Conservation (phyloP, 2,888 invertebrate genomes). For the Drosophila multiciliata region DNA sequence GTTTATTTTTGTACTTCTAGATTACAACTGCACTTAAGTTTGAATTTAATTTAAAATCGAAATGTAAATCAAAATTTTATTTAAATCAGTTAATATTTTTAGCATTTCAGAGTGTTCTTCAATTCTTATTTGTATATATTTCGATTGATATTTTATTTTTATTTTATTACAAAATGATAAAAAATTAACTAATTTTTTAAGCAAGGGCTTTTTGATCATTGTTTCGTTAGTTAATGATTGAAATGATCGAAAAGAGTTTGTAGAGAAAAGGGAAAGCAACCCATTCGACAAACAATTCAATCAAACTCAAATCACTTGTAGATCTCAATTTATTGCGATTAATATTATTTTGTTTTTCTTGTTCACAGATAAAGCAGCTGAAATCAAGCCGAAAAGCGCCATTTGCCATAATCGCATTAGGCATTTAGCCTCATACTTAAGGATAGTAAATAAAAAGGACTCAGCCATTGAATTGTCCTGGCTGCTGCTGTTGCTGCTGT, state of each 20-base stretch:
- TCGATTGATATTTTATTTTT: background rate
- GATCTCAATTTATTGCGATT: constrained; percentile 8
- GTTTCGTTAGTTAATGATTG: background rate
- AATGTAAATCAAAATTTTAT: background rate
- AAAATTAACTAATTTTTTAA: background rate
- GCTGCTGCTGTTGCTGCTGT: constrained; percentile 51
- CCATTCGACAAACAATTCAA: background rate
- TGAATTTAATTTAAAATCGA: background rate
- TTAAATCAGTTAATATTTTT: background rate
- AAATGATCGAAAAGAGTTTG: background rate
- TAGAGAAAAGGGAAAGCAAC: background rate
- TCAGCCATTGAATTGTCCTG: constrained; percentile 43
- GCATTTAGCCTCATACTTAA: constrained; percentile 43
- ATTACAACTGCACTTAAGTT: background rate
- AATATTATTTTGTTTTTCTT: background rate
- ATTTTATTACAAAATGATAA: no score
- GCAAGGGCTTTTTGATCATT: background rate
- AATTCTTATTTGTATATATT: background rate
- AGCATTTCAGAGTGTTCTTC: no score
- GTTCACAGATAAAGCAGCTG: constrained; percentile 6
- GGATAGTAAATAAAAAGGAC: constrained; percentile 40
- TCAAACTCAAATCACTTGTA: constrained; percentile 10
- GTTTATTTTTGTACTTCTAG: background rate
- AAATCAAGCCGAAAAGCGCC: constrained; percentile 39
- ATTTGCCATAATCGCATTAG: constrained; percentile 71